Percentiles rank a stretch among this genome's conserved stretches.
Conservation (phyloP, 2,113 vertebrate genomes). For the Istiophorus platypterus region DNA sequence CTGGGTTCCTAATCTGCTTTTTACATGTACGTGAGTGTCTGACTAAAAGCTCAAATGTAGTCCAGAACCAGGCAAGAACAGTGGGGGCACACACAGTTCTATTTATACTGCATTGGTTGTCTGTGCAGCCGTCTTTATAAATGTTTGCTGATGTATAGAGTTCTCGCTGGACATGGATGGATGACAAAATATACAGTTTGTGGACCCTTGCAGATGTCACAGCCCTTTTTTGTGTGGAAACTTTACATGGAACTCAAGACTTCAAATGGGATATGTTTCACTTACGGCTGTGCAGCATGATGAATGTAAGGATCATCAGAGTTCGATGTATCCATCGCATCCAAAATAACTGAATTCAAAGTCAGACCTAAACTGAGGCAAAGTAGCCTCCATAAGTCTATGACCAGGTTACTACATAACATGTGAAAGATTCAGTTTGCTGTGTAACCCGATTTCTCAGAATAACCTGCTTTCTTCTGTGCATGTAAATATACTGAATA, state of each 20-base stretch:
- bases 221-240: too few species aligned
- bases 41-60: neutral
- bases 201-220: neutral
- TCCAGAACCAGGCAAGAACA: neutral
- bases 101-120: too few species aligned
- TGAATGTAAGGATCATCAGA: neutral
- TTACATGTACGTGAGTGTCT: neutral
- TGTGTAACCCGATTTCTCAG: neutral
- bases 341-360: neutral
- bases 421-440: neutral
- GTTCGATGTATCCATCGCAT: too few species aligned
- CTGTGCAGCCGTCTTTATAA: neutral
- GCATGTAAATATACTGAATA: neutral
- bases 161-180: neutral
- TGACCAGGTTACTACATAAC: neutral
- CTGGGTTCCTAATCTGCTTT: neutral
- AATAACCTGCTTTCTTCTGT: neutral
- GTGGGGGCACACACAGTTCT: neutral
- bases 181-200: neutral
- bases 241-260: neutral
- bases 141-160: neutral
- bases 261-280: neutral
- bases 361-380: neutral
- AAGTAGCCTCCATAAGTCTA: neutral
- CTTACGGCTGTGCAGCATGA: neutral